Conservation (phyloP, 2,797 vertebrate genomes). For the Gadopsis marmoratus region DNA sequence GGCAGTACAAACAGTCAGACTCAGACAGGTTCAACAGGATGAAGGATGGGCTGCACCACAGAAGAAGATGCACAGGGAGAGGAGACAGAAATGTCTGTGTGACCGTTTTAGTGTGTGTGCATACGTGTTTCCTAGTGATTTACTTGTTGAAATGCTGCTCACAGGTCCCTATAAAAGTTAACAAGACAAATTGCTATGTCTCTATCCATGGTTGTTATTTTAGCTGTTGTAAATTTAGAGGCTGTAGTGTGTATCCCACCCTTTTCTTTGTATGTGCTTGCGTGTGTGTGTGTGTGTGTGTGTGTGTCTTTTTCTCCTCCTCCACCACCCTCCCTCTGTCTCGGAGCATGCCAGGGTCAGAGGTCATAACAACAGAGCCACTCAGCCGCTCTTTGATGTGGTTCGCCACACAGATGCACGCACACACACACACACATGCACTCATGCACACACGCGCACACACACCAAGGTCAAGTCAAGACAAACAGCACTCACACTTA, state of each 20-base stretch:
- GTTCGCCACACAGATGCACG: slow-evolving; percentile 61
- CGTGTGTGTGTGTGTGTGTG: slow-evolving; percentile 3
- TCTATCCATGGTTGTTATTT: slow-evolving; percentile 59
- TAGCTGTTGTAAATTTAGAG: slow-evolving; percentile 70
- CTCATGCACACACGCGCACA: slow-evolving; percentile 9
- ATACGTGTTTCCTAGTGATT: slow-evolving; percentile 48
- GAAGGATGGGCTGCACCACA: slow-evolving; percentile 30
- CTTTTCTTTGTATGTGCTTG: slow-evolving; percentile 38
- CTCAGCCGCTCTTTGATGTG: slow-evolving; percentile 76
- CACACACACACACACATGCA: slow-evolving; percentile 12
- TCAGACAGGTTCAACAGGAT: slow-evolving; percentile 59
- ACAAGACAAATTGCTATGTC: slow-evolving; percentile 72
- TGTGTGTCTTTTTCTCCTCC: slow-evolving; percentile 54
- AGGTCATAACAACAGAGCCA: slow-evolving; percentile 80
- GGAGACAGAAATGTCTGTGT: slow-evolving; percentile 15
- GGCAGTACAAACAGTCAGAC: slow-evolving; percentile 36
- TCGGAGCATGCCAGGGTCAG: slow-evolving; percentile 79
- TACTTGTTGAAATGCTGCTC: slow-evolving; percentile 52
- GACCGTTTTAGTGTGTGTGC: slow-evolving; percentile 24
- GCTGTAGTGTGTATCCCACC: slow-evolving; percentile 43
- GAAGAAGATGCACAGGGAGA: slow-evolving; percentile 22
- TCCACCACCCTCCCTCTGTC: slow-evolving; percentile 67
- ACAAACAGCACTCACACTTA: slow-evolving; percentile 73
- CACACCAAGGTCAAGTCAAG: slow-evolving; percentile 74
- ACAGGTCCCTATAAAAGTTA: slow-evolving; percentile 65